Evolutionary conservation across 1,140 invertebrate species (phyloP).

Genomic region (Latrodectus geometricus): DNA sequence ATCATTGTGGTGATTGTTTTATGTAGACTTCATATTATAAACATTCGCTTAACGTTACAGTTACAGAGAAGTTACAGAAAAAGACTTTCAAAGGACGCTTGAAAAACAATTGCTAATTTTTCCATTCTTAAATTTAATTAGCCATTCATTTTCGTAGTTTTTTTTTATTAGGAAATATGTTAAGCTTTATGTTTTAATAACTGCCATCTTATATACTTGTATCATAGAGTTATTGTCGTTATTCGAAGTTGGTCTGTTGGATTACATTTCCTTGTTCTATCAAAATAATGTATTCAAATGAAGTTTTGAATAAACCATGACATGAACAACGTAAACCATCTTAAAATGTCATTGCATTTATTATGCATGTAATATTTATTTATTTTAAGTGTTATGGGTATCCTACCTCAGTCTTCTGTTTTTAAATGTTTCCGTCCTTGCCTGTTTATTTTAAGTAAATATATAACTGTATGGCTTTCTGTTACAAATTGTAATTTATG

Average conservation of each 20-base stretch:
- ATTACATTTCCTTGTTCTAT: too few species aligned
- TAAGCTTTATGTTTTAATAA: too few species aligned
- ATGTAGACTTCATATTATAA: not conserved
- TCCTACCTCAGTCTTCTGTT: slow-evolving; percentile 8
- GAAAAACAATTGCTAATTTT: too few species aligned
- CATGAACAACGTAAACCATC: not conserved
- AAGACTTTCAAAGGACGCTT: slow-evolving; percentile 5
- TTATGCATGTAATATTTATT: not conserved
- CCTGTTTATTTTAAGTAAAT: not conserved
- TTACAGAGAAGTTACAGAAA: too few species aligned
- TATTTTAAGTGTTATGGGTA: slow-evolving; percentile 5
- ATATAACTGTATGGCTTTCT: not conserved
- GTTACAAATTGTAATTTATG: not conserved
- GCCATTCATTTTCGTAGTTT: too few species aligned
- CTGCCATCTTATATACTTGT: too few species aligned
- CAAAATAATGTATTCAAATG: too few species aligned
- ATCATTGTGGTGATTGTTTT: slow-evolving; percentile 16
- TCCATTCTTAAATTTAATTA: too few species aligned
- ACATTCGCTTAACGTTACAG: not conserved
- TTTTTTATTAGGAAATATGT: too few species aligned
- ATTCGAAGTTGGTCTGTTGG: too few species aligned
- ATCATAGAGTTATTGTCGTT: too few species aligned
- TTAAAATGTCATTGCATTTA: not conserved
- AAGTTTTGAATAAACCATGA: too few species aligned
- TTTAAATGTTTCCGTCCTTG: not conserved